phyloP scores from a whole-genome alignment of 2,113 vertebrate genomes.

The Centropristis striata region DNA sequence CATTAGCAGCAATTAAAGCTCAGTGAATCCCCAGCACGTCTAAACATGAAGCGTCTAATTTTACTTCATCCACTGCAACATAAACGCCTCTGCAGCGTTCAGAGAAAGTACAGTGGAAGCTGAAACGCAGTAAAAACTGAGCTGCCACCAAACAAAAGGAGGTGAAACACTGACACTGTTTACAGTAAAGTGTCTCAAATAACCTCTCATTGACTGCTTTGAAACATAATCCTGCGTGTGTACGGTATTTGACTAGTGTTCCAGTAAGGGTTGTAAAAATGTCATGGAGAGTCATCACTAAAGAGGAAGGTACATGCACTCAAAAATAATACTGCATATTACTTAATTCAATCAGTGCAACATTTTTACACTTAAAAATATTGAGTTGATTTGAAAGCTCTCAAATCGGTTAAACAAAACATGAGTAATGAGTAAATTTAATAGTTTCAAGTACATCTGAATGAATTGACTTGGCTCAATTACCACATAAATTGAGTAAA shows the following conservation, averaged over 20 bases:
- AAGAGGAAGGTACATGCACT: background rate
- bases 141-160: conserved; percentile 15
- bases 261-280: conserved; percentile 23
- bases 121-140: conserved; percentile 7
- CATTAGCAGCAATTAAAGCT: conserved; percentile 8
- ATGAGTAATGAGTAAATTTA: no score
- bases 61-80: conserved; percentile 10
- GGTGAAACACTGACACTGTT: conserved; percentile 32
- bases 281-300: background rate
- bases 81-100: background rate
- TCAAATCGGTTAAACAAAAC: no score
- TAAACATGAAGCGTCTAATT: conserved; percentile 6
- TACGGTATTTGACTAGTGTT: background rate
- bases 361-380: no score
- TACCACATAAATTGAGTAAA: no score
- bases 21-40: background rate
- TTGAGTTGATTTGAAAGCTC: no score
- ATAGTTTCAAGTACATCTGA: no score
- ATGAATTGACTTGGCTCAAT: no score
- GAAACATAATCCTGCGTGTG: conserved; percentile 29
- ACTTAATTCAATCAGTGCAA: no score
- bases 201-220: conserved; percentile 40
- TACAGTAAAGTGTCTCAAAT: conserved; percentile 39
- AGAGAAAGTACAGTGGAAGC: conserved; percentile 6
- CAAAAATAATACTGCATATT: no score